Percentiles rank a stretch among this genome's conserved stretches.
phyloP scores from a whole-genome alignment of 2,113 vertebrate species.

The Halcyon malimbica region DNA sequence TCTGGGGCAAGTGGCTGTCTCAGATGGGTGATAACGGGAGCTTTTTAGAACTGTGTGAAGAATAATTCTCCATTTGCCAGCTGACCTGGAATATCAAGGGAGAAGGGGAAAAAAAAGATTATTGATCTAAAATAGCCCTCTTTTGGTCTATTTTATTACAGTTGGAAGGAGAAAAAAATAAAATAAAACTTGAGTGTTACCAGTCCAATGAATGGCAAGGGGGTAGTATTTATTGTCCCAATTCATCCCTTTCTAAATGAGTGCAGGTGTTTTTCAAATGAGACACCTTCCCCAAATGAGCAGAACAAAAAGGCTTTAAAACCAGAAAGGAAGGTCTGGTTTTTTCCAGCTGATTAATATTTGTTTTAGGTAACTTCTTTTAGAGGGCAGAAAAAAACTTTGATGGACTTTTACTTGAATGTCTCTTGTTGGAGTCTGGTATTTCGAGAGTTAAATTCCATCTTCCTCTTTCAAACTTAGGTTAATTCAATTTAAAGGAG shows the following conservation, averaged over 20 bases:
- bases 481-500: conserved; percentile 11
- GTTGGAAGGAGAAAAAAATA: background rate
- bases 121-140: conserved; percentile 59
- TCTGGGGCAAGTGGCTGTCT: conserved; percentile 40
- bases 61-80: conserved; percentile 57
- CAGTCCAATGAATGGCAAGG: conserved; percentile 27
- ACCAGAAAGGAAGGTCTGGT: background rate
- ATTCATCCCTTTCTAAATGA: conserved; percentile 24
- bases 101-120: conserved; percentile 3
- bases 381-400: background rate
- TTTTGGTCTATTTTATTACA: conserved; percentile 52
- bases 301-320: background rate
- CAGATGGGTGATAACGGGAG: conserved; percentile 34
- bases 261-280: conserved; percentile 48
- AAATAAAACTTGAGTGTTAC: background rate
- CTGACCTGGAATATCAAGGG: conserved; percentile 59
- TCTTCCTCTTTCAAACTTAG: background rate
- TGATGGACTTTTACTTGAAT: rapidly evolving
- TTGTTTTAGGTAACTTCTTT: background rate
- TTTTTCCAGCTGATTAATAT: background rate
- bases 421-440: too few species aligned
- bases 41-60: background rate
- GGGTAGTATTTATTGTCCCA: conserved; percentile 10
- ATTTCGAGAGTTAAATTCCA: background rate
- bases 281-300: conserved; percentile 16